Percentiles rank a stretch among this genome's conserved stretches.
Conservation (phyloP, 30 jellyfish, hydroid and myxozoan genomes). For the Nemopilema nomurai region DNA sequence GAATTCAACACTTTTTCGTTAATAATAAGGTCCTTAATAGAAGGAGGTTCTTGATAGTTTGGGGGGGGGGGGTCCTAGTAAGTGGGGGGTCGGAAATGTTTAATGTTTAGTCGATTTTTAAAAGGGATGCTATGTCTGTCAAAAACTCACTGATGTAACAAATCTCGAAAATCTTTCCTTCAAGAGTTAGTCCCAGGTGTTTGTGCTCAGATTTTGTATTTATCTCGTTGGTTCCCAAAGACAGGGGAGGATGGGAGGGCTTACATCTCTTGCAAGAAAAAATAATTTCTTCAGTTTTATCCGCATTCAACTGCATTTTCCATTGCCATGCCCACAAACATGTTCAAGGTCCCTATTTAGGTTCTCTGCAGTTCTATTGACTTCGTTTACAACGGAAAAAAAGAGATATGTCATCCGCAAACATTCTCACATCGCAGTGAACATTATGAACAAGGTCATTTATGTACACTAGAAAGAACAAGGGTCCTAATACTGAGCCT, state of each 20-base stretch:
- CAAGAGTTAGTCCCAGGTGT: slow-evolving; percentile 2
- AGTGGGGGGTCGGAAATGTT: too few species aligned
- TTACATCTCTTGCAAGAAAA: slow-evolving; percentile 1
- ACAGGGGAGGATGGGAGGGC: slow-evolving; percentile 21
- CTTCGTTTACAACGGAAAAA: slow-evolving; percentile 22
- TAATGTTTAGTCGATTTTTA: too few species aligned
- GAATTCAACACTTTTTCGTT: neutral
- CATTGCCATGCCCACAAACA: neutral
- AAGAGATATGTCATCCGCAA: slow-evolving; percentile 27
- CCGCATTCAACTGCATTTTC: neutral
- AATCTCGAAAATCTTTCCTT: too few species aligned
- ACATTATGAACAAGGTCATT: slow-evolving; percentile 25
- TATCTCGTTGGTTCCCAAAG: slow-evolving; percentile 13
- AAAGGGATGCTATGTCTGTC: too few species aligned
- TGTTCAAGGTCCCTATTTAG: neutral
- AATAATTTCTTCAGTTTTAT: neutral
- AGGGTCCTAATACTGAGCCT: slow-evolving; percentile 42
- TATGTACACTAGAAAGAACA: slow-evolving; percentile 31
- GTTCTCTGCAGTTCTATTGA: slow-evolving; percentile 15
- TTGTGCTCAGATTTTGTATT: slow-evolving; percentile 8
- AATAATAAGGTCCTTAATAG: neutral
- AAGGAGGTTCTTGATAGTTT: neutral
- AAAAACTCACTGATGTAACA: too few species aligned
- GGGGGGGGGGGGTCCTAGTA: neutral
- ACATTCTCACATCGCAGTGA: slow-evolving; percentile 21